Base-by-base conservation (phyloP, 64 coral and sea anemone genomes). In the Stichodactyla helianthus region DNA sequence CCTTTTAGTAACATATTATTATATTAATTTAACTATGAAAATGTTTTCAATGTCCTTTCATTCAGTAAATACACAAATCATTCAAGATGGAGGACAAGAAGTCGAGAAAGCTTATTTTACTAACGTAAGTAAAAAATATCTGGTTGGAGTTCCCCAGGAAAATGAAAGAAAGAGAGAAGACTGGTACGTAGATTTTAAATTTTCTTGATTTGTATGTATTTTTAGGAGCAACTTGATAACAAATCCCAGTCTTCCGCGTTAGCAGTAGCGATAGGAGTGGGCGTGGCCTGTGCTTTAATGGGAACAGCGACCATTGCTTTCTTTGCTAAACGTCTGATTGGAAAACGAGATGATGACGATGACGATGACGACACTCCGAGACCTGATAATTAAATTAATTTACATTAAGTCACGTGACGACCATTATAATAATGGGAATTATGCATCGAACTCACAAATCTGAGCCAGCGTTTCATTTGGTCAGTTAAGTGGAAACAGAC, bases 181-280 rank as follows among this genome's bases (percentile, higher is more conserved):
- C 7, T 13, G 25, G 1, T 74, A 31, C 52, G 16, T 51, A 79
- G 10, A 86, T 35, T 50, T 53, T 20, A 2, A 11, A 51, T 18
- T 50, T 59, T 59, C n/a, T 35, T 18, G 5, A 10, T 28, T 6
- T 23, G 59, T 59, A 6, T 15, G 61, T 44, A 44, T 44, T 91
- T 82, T 87, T 54, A 95, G 94, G 79, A 86, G 18, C 83, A 92
- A 27, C 28, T 95, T 62, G 94, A 95, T 65, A 95, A 95, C 81
- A 95, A 90, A 51, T 88, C 94, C 6, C 91, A 95, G 74, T 89
- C 91, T 7, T 93, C 91, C 15, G 94, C 91, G 23, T 68, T 95
- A 27, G 94, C 94, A 53, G 90, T 95, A 7, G 94, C 94, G 4
- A 95, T 95, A 27, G 94, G 94, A 14, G 85, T 95, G 14, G 94